Base-by-base conservation (phyloP, 2,113 vertebrate species). In the Rhagologus leucostigma region DNA sequence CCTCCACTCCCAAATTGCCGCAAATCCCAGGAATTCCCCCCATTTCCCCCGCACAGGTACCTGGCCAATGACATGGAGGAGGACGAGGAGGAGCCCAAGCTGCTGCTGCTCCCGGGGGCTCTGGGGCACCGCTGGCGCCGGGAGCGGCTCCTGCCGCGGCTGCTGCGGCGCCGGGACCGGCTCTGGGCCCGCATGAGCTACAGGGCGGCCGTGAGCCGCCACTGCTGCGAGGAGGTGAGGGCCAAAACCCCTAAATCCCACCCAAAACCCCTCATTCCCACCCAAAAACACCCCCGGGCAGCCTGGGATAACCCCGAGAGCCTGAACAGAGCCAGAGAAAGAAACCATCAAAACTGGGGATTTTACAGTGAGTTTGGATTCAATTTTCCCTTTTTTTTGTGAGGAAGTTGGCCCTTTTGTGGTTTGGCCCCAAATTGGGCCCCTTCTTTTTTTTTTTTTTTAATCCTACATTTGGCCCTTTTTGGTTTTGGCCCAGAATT, bases 61-160 rank as follows among this genome's bases (percentile, higher is more conserved):
- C 93, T 98, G 55, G 97, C 98, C 3, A 98, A 95, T 19, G 98
- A 98, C 84, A 97, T 97, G 97, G 97, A 98, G 62, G 98, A 98
- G 64, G 97, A 98, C 10, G 70, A 91, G 24, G 97, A 98, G 77
- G 96, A 98, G 15, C 92, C 93, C 59, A 98, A 98, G 47, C 30
- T 97, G 93, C 26, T 90, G 93, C 73, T 98, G 71, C 96, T 98
- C 3, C 96, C 94, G 3, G 97, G 97, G 98, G 97, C 97, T 0
- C 85, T 97, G 21, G 97, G 97, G 1, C 64, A 71, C 7, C 57
- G 77, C 6, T 97, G 97, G 97, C 79, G 68, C 10, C 77, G 63
- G 30, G 41, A 33, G 41, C 41, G 35, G 10, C 57, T 55, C 5
- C 80, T 95, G 15, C 83, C 94, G 2, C 79, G 76, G 11, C 97